A percentile compares a stretch with the other conserved stretches of the same genome.
Conservation (phyloP, 2,888 invertebrate genomes). For the Thereva unica region DNA sequence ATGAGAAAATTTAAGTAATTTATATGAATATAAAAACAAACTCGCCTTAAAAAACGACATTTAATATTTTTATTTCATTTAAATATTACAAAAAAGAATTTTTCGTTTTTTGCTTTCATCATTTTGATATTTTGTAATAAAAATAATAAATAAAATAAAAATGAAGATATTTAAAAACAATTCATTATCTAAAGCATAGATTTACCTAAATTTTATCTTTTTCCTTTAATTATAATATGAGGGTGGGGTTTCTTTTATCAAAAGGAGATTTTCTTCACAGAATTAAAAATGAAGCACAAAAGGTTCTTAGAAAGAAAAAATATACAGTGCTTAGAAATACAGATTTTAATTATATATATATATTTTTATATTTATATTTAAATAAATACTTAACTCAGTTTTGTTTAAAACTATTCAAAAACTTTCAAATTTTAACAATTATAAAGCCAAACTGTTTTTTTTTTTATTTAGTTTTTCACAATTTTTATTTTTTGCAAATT, state of each 20-base stretch:
- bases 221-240: conserved; percentile 7
- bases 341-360: too few species aligned
- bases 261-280: neutral
- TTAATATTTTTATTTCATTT: conserved; percentile 35
- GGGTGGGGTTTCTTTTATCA: conserved; percentile 18
- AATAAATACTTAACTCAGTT: conserved; percentile 11
- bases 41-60: conserved; percentile 28
- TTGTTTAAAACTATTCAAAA: conserved; percentile 23
- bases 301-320: too few species aligned
- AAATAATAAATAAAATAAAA: conserved; percentile 28
- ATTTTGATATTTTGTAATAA: conserved; percentile 14
- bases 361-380: too few species aligned
- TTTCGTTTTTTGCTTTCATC: conserved; percentile 19
- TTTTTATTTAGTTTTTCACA: too few species aligned
- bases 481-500: too few species aligned
- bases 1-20: neutral
- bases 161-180: conserved; percentile 22
- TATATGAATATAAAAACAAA: neutral
- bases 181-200: conserved; percentile 24
- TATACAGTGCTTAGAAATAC: too few species aligned
- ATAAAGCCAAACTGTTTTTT: conserved; percentile 13
- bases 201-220: conserved; percentile 20
- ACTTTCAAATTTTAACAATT: conserved; percentile 29
- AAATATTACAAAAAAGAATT: conserved; percentile 35
- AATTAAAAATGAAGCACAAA: too few species aligned